These are phyloP conservation scores for Pipistrellus kuhlii DNA, from an alignment of 2,797 vertebrate species.

Conservation along the genomic window DNA sequence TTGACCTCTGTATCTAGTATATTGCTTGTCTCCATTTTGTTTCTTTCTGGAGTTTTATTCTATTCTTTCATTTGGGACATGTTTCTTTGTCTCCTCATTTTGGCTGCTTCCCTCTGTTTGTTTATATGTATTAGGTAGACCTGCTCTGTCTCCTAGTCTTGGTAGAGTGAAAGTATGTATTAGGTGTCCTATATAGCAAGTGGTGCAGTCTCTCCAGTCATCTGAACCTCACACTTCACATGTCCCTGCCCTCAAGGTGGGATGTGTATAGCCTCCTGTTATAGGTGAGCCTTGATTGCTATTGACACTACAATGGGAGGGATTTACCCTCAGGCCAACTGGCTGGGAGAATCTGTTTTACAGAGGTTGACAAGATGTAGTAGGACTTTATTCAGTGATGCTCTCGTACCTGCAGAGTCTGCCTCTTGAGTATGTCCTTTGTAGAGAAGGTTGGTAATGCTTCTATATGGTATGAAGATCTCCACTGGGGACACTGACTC, in stretches of 20 bases:
- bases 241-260: accelerated
- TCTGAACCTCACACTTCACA: neutral
- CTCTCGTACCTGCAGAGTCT: neutral
- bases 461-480: neutral
- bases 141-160: neutral
- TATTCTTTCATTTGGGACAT: neutral
- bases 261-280: neutral
- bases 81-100: neutral
- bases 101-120: neutral
- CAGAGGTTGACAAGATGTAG: neutral
- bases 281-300: neutral
- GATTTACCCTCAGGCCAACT: neutral
- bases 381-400: neutral
- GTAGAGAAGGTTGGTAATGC: neutral
- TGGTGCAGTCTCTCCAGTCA: neutral
- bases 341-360: neutral
- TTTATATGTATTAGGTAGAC: neutral
- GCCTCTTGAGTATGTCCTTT: neutral
- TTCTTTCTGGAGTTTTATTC: neutral
- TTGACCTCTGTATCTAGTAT: too few relatives aligned
- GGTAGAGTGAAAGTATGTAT: neutral
- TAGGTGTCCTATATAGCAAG: neutral
- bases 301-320: neutral
- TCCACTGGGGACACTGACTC: neutral
- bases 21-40: neutral